Percentiles rank a stretch among this genome's conserved stretches.
Evolutionary conservation across 2,888 invertebrate species (phyloP).

Genomic region (Syrista parreyssii): DNA sequence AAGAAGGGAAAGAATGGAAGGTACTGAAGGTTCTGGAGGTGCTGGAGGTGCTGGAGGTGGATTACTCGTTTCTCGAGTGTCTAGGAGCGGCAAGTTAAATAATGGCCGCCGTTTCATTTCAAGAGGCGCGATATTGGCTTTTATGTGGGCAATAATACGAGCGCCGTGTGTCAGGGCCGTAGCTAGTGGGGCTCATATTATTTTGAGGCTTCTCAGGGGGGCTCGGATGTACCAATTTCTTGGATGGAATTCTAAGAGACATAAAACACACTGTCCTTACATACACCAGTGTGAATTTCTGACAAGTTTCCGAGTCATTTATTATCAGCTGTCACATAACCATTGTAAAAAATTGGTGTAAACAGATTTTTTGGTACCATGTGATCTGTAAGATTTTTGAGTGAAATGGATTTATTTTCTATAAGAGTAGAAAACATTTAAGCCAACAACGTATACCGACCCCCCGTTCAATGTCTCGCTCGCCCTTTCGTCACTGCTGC

Average conservation of each 20-base stretch:
- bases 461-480: background rate
- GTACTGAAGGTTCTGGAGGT: background rate
- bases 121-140: conserved; percentile 47
- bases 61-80: background rate
- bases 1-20: background rate
- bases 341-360: background rate
- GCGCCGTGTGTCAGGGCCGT: conserved; percentile 36
- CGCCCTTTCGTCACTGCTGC: background rate
- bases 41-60: background rate
- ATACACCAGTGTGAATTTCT: background rate
- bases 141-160: conserved; percentile 51
- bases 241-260: background rate
- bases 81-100: conserved; percentile 1
- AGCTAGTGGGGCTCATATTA: conserved; percentile 5
- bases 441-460: background rate
- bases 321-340: background rate
- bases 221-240: background rate
- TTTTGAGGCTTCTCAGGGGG: conserved; percentile 11
- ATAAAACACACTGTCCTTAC: background rate
- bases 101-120: conserved; percentile 10
- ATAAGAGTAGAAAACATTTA: background rate
- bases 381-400: background rate
- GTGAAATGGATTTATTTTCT: background rate
- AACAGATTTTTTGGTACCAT: too few relatives aligned
- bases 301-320: background rate